These are phyloP conservation scores for Nicator chloris DNA, from an alignment of 2,113 vertebrate genomes.

Conservation along the genomic window DNA sequence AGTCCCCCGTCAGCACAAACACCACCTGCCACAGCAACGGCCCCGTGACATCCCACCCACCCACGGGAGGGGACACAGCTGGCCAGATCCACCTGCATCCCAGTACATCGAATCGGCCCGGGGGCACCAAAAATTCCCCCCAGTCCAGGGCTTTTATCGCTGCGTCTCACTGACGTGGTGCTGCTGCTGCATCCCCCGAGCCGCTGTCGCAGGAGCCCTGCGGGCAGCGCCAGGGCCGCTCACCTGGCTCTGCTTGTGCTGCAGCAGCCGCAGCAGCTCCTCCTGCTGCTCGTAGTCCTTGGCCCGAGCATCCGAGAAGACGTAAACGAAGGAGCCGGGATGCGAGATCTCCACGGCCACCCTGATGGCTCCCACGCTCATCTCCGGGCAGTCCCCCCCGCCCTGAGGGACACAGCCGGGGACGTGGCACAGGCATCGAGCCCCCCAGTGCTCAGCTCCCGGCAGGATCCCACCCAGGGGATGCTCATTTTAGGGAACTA, in stretches of 20 bases:
- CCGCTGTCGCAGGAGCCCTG: neutral
- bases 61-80: neutral
- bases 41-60: neutral
- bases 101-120: accelerated
- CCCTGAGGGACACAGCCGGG: conserved; percentile 67
- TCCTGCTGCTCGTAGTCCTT: conserved; percentile 86
- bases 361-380: conserved; percentile 91
- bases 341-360: conserved; percentile 84
- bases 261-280: conserved; percentile 84
- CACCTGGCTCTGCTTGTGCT: conserved; percentile 91
- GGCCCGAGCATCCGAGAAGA: conserved; percentile 92
- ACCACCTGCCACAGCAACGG: conserved; percentile 75
- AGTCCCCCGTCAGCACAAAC: conserved; percentile 93
- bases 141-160: accelerated
- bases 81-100: neutral
- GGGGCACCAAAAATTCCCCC: neutral
- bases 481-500: accelerated
- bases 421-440: neutral
- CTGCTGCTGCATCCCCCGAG: neutral
- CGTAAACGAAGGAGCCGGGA: conserved; percentile 88
- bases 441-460: neutral
- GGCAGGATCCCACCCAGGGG: neutral
- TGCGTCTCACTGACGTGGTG: accelerated
- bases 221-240: neutral
- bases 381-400: conserved; percentile 92